Evolutionary conservation across 2,113 vertebrate species (phyloP).

Genomic region (Solea solea): DNA sequence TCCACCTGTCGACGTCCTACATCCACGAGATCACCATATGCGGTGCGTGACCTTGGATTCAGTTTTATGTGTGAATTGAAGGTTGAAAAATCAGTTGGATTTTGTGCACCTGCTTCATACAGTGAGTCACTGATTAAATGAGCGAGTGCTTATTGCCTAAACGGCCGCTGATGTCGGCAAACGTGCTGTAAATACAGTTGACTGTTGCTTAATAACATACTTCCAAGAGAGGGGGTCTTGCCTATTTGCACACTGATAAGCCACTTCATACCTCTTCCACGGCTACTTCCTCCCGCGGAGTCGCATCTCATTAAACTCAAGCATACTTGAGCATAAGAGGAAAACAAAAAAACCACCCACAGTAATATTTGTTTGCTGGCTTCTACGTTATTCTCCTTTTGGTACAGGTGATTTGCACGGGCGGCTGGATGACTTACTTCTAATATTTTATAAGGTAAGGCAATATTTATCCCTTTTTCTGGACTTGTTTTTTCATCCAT

Average conservation of each 20-base stretch:
- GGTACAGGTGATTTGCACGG: conserved; percentile 93
- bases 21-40: conserved; percentile 87
- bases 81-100: background rate
- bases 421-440: conserved; percentile 92
- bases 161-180: conserved; percentile 16
- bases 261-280: conserved; percentile 64
- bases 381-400: conserved; percentile 17
- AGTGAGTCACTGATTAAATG: background rate
- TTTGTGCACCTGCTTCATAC: background rate
- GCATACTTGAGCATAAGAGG: conserved; percentile 41
- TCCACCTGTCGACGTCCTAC: conserved; percentile 86
- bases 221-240: conserved; percentile 42
- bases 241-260: conserved; percentile 70
- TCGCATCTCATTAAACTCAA: conserved; percentile 63
- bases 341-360: conserved; percentile 27
- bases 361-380: background rate
- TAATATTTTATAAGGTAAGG: conserved; percentile 97
- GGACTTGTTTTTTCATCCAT: background rate
- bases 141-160: conserved; percentile 16
- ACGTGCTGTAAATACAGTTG: conserved; percentile 33
- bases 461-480: background rate
- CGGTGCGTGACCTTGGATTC: conserved; percentile 33
- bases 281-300: conserved; percentile 36
- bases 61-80: background rate
- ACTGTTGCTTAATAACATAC: conserved; percentile 28